A percentile compares a stretch with the other conserved stretches of the same genome.
Conservation (phyloP, 2,797 vertebrate genomes). For the Psittacula derbiana region DNA sequence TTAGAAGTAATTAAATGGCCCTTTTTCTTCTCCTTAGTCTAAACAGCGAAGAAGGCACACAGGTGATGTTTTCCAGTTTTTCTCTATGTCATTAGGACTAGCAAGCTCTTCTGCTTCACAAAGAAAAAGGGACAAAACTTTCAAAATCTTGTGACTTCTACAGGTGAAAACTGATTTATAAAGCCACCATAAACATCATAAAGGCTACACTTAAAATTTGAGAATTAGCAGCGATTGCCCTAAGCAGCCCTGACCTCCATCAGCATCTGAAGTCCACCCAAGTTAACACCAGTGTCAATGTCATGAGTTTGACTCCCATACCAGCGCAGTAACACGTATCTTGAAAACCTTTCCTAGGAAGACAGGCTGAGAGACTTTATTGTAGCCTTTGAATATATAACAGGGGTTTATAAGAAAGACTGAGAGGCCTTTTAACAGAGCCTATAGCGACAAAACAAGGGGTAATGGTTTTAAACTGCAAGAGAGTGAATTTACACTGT, state of each 20-base stretch:
- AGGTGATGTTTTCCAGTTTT: background rate
- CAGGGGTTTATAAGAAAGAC: background rate
- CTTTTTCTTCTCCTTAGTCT: background rate
- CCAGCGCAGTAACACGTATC: background rate
- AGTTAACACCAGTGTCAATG: background rate
- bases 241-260: background rate
- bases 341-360: background rate
- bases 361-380: background rate
- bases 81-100: background rate
- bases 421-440: background rate
- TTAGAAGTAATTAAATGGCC: background rate
- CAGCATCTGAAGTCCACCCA: background rate
- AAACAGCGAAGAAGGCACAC: background rate
- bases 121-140: background rate
- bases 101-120: background rate
- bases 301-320: background rate
- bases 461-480: background rate
- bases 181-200: accelerated
- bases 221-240: background rate
- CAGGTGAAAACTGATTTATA: background rate
- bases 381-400: background rate
- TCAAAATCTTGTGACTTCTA: background rate
- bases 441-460: background rate
- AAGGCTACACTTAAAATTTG: background rate
- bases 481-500: background rate